Evolutionary conservation across 2,113 vertebrate genomes (phyloP).

Genomic region (Ceyx cyanopectus): DNA sequence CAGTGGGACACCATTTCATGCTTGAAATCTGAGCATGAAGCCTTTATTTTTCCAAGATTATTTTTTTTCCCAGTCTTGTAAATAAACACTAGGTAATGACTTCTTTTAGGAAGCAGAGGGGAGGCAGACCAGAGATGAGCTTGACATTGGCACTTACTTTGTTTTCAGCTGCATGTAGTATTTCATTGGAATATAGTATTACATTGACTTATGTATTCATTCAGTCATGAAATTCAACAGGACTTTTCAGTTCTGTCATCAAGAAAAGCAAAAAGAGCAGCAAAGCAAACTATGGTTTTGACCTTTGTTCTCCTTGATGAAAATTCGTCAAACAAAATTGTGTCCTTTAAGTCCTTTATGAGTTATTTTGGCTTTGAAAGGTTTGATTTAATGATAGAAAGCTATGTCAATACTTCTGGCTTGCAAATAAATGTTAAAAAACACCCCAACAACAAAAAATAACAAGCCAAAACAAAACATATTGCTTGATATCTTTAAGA

Average conservation of each 20-base stretch:
- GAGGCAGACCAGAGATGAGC: slow-evolving; percentile 37
- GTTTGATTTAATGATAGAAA: slow-evolving; percentile 36
- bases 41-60: slow-evolving; percentile 30
- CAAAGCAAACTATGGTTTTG: slow-evolving; percentile 6
- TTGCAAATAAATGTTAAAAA: neutral
- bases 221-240: slow-evolving; percentile 41
- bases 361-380: slow-evolving; percentile 28
- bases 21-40: slow-evolving; percentile 29
- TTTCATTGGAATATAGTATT: slow-evolving; percentile 39
- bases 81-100: slow-evolving; percentile 52
- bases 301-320: slow-evolving; percentile 17
- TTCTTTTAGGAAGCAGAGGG: slow-evolving; percentile 14
- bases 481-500: neutral
- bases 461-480: neutral
- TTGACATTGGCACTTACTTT: slow-evolving; percentile 56
- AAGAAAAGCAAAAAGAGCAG: neutral
- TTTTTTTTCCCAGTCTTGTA: neutral
- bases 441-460: neutral
- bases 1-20: slow-evolving; percentile 45
- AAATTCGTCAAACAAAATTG: slow-evolving; percentile 8
- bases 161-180: slow-evolving; percentile 16
- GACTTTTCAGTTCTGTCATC: slow-evolving; percentile 32
- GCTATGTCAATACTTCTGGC: neutral
- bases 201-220: slow-evolving; percentile 42
- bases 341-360: neutral